A percentile compares a stretch with the other conserved stretches of the same genome.
Conservation (phyloP, 2,113 vertebrate genomes). For the Sylvilagus bachmani region DNA sequence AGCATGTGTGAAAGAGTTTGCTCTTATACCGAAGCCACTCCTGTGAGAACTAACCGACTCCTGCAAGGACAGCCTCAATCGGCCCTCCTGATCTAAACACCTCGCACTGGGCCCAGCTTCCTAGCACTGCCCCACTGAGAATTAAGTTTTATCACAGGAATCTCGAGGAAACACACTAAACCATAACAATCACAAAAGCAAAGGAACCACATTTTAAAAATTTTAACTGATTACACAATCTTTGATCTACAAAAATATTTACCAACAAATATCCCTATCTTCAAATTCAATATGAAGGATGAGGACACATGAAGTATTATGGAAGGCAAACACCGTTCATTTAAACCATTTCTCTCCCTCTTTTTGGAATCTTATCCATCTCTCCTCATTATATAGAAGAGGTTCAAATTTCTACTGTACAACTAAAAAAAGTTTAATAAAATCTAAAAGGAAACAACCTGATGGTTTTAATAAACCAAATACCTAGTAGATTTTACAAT, state of each 20-base stretch:
- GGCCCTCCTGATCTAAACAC: too few relatives aligned
- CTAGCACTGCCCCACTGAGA: neutral
- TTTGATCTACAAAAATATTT: slow-evolving; percentile 23
- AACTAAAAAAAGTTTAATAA: neutral
- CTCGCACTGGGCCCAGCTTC: too few relatives aligned
- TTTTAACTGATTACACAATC: neutral
- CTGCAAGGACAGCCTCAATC: neutral
- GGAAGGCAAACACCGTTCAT: neutral
- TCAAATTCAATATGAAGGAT: slow-evolving; percentile 48
- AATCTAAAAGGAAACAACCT: neutral
- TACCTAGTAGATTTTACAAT: slow-evolving; percentile 10
- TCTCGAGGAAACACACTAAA: neutral
- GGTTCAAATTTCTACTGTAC: neutral
- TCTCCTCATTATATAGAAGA: neutral
- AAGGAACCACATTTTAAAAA: neutral
- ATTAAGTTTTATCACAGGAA: neutral
- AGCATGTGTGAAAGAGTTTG: neutral
- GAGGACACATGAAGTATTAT: slow-evolving; percentile 19
- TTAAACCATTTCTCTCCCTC: neutral
- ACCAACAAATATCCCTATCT: neutral
- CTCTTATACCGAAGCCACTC: neutral
- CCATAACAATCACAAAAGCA: neutral
- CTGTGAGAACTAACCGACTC: neutral
- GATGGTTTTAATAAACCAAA: slow-evolving; percentile 29
- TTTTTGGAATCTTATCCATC: neutral